Conservation (phyloP, 64 coral and sea anemone species). For the Actinia equina region DNA sequence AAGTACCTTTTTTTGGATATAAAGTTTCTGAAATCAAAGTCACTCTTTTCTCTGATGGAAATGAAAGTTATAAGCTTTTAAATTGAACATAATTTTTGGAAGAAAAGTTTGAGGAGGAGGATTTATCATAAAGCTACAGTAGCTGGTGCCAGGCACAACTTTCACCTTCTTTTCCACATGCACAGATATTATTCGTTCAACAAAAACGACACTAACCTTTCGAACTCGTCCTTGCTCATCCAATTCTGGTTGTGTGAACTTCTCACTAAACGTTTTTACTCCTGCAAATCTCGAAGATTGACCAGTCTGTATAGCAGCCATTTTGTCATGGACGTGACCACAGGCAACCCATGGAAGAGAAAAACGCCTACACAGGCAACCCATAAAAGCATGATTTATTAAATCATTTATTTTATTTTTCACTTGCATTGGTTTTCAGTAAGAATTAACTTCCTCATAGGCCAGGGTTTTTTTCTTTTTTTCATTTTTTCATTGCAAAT, state of each 20-base stretch:
- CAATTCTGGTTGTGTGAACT: constrained; percentile 86
- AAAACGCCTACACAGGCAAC: no score
- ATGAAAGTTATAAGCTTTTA: no score
- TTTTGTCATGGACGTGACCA: constrained; percentile 33
- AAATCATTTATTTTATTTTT: no score
- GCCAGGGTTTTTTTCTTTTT: no score
- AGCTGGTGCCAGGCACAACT: background rate
- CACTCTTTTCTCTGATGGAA: no score
- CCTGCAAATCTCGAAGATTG: constrained; percentile 77
- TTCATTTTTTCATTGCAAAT: no score
- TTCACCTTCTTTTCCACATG: background rate
- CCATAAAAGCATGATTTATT: no score
- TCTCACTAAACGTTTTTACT: constrained; percentile 88
- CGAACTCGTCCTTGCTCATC: constrained; percentile 89
- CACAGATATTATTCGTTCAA: background rate
- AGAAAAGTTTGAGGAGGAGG: background rate
- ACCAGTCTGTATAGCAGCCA: constrained; percentile 58
- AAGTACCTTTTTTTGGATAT: no score
- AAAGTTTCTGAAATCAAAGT: no score
- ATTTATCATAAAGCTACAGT: no score
- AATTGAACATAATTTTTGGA: background rate
- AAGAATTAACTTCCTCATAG: no score
- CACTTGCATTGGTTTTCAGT: no score
- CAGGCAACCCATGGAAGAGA: constrained; percentile 2
- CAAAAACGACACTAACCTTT: constrained; percentile 39